A percentile compares a stretch with the other conserved stretches of the same genome.
Evolutionary conservation across 2,113 vertebrate genomes (phyloP).

Genomic region (Oncorhynchus nerka): DNA sequence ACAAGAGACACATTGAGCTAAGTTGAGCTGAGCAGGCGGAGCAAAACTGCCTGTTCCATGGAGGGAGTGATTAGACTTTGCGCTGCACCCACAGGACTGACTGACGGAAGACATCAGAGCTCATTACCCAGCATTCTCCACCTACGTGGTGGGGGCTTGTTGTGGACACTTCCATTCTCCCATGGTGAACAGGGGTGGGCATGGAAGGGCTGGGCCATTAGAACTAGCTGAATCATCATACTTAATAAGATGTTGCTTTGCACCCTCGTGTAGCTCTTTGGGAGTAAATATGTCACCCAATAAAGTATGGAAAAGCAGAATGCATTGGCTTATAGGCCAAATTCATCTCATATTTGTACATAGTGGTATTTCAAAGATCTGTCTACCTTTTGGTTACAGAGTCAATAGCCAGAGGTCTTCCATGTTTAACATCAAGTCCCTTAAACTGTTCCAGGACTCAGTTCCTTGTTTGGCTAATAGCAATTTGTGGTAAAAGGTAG

Average conservation of each 20-base stretch:
- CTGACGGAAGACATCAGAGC: conserved; percentile 40
- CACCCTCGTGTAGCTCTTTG: not conserved
- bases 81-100: conserved; percentile 30
- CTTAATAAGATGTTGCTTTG: not conserved
- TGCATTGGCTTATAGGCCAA: no score
- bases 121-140: conserved; percentile 47
- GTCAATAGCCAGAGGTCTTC: no score
- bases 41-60: conserved; percentile 42
- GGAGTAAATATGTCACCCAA: not conserved
- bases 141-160: not conserved
- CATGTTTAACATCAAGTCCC: no score
- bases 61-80: conserved; percentile 48
- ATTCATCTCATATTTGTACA: no score
- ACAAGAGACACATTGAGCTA: conserved; percentile 25
- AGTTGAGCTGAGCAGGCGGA: conserved; percentile 27
- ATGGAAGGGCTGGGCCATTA: not conserved
- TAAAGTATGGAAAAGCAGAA: not conserved
- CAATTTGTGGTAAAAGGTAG: no score
- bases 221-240: not conserved
- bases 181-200: not conserved
- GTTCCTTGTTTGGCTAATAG: no score
- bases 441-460: no score
- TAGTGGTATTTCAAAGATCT: no score
- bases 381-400: no score
- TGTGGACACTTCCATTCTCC: not conserved